A percentile compares a stretch with the other conserved stretches of the same genome.
These are phyloP conservation scores for Pygocentrus nattereri DNA, from an alignment of 2,797 vertebrate species.

Conservation along the genomic window DNA sequence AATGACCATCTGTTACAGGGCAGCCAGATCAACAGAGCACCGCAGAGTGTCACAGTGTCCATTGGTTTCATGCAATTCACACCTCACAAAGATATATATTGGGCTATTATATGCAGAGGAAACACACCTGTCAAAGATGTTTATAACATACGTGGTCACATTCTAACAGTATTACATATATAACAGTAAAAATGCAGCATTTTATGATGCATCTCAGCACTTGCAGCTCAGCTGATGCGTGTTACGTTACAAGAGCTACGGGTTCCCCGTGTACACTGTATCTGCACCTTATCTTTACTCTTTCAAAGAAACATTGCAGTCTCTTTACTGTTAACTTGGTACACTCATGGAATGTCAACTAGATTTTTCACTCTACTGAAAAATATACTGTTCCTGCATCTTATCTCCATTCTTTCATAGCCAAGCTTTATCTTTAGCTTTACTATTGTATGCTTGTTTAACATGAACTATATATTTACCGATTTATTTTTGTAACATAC, in stretches of 20 bases:
- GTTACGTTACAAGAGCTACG: too few relatives aligned
- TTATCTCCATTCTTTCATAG: background rate
- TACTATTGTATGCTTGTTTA: too few relatives aligned
- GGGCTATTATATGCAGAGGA: background rate
- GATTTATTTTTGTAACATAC: too few relatives aligned
- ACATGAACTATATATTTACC: too few relatives aligned
- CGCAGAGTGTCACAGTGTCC: background rate
- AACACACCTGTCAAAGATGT: background rate
- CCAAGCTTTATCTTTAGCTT: background rate
- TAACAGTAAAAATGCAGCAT: background rate
- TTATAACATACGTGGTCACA: background rate
- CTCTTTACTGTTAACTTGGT: too few relatives aligned
- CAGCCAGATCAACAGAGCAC: conserved; percentile 10
- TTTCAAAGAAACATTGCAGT: background rate
- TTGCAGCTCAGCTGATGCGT: too few relatives aligned
- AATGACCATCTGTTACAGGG: conserved; percentile 4
- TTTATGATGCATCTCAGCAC: background rate
- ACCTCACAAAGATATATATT: conserved; percentile 8
- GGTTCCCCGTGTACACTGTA: background rate
- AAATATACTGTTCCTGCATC: background rate
- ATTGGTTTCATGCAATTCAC: background rate
- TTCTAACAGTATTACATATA: too few relatives aligned
- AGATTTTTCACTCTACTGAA: too few relatives aligned
- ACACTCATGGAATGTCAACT: too few relatives aligned
- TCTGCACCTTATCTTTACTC: background rate